Conservation (phyloP, 2,797 vertebrate genomes). For the Trematomus bernacchii region DNA sequence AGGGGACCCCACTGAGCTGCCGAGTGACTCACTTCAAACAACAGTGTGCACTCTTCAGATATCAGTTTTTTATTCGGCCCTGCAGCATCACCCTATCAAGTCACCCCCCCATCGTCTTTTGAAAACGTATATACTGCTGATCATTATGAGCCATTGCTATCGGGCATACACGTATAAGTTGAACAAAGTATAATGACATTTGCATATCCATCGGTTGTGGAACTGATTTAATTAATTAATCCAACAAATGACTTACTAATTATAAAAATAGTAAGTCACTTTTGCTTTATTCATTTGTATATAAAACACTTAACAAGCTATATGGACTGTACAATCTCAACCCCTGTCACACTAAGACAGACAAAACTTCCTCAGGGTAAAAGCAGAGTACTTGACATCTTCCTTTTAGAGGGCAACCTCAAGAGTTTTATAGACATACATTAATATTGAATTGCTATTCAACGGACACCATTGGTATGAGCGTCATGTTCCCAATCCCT, state of each 20-base stretch:
- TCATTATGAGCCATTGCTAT: neutral
- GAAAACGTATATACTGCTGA: neutral
- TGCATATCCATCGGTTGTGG: neutral
- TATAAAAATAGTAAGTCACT: neutral
- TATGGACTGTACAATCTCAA: neutral
- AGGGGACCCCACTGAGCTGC: constrained; percentile 29
- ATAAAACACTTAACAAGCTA: neutral
- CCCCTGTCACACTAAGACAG: neutral
- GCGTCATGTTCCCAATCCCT: constrained; percentile 11
- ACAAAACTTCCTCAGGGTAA: neutral
- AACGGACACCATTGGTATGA: constrained; percentile 31
- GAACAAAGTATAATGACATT: neutral
- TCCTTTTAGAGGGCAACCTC: neutral
- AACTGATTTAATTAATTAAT: neutral
- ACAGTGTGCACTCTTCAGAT: constrained; percentile 11
- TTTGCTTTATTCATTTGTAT: neutral
- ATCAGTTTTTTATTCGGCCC: constrained; percentile 9
- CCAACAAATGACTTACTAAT: neutral
- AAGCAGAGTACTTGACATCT: neutral
- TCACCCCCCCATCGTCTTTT: neutral
- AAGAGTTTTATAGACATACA: neutral
- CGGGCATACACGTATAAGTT: neutral
- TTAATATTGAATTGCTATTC: constrained; percentile 14
- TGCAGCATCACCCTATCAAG: neutral
- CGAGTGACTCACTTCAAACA: constrained; percentile 45